Percentiles rank a stretch among this genome's conserved stretches.
Evolutionary conservation across 2,113 vertebrate species (phyloP).

Genomic region (Pelusios castaneus): DNA sequence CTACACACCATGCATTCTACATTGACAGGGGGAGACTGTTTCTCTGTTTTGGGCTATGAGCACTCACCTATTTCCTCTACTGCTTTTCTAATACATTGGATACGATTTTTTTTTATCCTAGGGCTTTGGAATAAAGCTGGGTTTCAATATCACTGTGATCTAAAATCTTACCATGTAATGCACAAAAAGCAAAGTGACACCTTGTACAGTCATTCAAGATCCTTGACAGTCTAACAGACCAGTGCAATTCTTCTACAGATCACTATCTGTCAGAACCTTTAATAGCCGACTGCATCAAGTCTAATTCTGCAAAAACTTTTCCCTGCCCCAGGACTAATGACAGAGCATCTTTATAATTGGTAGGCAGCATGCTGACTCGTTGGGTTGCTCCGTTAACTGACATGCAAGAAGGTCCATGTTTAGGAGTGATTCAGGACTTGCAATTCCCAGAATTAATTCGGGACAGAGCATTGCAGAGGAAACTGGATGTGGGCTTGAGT

Average conservation of each 20-base stretch:
- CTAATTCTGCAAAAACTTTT: too few species aligned
- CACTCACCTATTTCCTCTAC: neutral
- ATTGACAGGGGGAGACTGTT: neutral
- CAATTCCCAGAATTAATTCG: neutral
- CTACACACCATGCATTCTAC: neutral
- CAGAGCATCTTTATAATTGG: neutral
- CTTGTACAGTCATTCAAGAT: neutral
- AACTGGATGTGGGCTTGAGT: neutral
- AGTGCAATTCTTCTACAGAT: neutral
- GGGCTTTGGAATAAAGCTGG: neutral
- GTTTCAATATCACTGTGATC: neutral
- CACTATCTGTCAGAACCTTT: neutral
- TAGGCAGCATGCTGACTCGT: neutral
- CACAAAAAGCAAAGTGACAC: neutral
- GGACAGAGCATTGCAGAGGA: neutral
- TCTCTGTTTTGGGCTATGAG: neutral
- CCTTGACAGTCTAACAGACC: neutral
- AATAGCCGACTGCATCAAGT: neutral
- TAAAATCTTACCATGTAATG: rapidly evolving
- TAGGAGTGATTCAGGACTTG: neutral
- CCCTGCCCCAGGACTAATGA: too few species aligned
- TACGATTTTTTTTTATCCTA: neutral
- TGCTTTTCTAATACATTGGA: neutral
- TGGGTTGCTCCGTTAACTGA: neutral
- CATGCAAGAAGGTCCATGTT: neutral